phyloP scores from a whole-genome alignment of 2,888 invertebrate species.

The Villa cingulata region DNA sequence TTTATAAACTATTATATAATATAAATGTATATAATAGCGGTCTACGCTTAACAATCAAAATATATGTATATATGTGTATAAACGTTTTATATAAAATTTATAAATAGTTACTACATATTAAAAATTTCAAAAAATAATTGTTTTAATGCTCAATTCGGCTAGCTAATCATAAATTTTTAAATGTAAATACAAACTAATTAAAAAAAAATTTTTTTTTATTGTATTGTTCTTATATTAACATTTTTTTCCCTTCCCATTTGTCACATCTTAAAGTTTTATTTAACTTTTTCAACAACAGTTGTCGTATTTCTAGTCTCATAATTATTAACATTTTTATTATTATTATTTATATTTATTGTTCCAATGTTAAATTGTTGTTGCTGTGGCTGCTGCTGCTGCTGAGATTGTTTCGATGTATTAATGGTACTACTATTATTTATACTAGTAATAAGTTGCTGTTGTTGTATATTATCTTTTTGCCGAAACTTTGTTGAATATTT shows the following conservation, averaged over 20 bases:
- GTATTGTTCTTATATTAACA: not conserved
- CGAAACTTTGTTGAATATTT: conserved; percentile 93
- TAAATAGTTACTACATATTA: too few species aligned
- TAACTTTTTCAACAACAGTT: not conserved
- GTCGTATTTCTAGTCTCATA: not conserved
- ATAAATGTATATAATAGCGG: not conserved
- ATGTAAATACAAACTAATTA: not conserved
- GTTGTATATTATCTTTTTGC: conserved; percentile 39
- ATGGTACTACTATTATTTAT: not conserved
- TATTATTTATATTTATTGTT: not conserved
- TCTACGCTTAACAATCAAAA: not conserved
- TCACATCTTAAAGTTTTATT: not conserved
- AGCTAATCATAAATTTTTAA: not conserved
- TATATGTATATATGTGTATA: not conserved
- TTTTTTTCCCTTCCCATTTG: not conserved
- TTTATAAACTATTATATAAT: too few species aligned
- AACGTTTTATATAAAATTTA: not conserved
- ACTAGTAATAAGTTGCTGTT: conserved; percentile 3
- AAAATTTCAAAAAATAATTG: not conserved
- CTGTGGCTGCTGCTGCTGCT: not conserved
- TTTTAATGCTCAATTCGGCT: too few species aligned
- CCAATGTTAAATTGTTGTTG: too few species aligned
- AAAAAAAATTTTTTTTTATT: too few species aligned
- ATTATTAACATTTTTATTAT: not conserved
- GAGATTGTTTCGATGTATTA: not conserved